Evolutionary conservation across 2,113 vertebrate genomes (phyloP).

Genomic region (Bubo scandiacus): DNA sequence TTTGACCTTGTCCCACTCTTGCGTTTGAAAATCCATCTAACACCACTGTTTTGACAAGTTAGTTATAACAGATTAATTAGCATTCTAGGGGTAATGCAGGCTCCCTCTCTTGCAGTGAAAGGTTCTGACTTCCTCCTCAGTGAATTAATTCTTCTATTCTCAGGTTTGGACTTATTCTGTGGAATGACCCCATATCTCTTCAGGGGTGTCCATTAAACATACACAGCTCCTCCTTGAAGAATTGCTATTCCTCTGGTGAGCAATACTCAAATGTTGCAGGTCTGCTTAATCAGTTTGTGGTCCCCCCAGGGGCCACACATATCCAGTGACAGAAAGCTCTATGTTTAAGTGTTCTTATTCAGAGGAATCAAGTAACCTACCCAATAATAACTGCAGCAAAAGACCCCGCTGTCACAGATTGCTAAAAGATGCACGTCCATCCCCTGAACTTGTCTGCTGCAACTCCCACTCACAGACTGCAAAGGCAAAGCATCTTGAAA

Average conservation of each 20-base stretch:
- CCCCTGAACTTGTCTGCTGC: neutral
- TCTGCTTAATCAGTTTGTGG: neutral
- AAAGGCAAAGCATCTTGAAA: neutral
- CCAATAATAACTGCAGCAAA: neutral
- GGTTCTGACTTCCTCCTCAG: neutral
- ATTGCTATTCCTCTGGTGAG: neutral
- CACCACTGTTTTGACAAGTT: neutral
- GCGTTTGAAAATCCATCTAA: neutral
- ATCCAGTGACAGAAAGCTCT: neutral
- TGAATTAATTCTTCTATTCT: conserved; percentile 11
- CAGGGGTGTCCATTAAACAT: neutral
- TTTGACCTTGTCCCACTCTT: neutral
- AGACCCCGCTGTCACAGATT: neutral
- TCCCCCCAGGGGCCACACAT: neutral
- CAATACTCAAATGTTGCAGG: neutral
- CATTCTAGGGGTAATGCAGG: neutral
- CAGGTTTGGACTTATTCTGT: neutral
- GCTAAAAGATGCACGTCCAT: neutral
- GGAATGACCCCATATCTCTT: neutral
- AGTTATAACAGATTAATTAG: neutral
- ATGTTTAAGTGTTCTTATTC: neutral
- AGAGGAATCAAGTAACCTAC: neutral
- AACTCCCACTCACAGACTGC: neutral
- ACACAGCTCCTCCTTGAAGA: neutral
- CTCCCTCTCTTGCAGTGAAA: neutral